These are phyloP conservation scores for Fulmarus glacialis DNA, from an alignment of 2,113 vertebrate species.

Conservation along the genomic window DNA sequence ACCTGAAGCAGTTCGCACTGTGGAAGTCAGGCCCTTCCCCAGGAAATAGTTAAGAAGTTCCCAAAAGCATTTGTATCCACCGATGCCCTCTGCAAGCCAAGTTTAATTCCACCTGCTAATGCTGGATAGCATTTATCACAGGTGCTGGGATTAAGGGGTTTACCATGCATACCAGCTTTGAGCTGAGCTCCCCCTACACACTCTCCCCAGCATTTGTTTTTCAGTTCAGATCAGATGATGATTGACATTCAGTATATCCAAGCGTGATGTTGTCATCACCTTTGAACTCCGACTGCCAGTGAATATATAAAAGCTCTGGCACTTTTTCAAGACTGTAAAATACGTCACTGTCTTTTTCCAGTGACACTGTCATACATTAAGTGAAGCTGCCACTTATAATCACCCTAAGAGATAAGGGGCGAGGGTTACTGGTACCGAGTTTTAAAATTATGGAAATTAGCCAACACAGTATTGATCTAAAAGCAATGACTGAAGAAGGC, in stretches of 20 bases:
- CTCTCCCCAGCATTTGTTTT: not conserved
- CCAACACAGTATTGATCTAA: not conserved
- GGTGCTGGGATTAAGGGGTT: not conserved
- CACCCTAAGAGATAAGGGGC: not conserved
- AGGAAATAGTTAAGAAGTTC: slow-evolving; percentile 26
- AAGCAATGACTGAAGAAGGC: not conserved
- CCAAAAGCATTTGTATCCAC: not conserved
- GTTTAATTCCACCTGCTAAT: not conserved
- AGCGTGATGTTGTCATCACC: not conserved
- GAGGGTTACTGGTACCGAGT: not conserved
- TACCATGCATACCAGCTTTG: not conserved
- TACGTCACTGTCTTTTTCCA: not conserved
- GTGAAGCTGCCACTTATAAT: not conserved
- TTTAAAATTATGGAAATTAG: not conserved
- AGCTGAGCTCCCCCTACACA: not conserved
- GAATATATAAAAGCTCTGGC: not conserved
- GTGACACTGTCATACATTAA: not conserved
- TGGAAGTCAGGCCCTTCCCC: not conserved
- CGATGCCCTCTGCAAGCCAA: not conserved
- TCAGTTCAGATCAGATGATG: not conserved
- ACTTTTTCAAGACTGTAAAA: not conserved
- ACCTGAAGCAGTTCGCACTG: not conserved
- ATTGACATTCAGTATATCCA: not conserved
- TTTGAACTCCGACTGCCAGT: not conserved
- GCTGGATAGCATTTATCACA: not conserved